Percentiles rank a stretch among this genome's conserved stretches.
These are phyloP conservation scores for Sarcophilus harrisii DNA, from an alignment of 2,797 vertebrate species.

Conservation along the genomic window DNA sequence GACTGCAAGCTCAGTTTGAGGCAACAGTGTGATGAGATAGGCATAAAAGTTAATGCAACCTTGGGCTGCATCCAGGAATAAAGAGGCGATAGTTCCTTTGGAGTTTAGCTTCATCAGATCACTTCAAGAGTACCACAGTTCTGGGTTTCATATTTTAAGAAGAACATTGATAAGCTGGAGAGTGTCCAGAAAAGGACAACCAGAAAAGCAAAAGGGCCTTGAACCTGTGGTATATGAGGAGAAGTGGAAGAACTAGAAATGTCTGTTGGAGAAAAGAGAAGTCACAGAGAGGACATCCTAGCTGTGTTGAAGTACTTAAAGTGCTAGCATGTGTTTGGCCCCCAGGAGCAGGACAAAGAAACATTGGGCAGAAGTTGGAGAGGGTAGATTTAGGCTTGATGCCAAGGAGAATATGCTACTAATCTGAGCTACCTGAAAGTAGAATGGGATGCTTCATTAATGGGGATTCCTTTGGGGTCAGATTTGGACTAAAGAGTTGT, in stretches of 20 bases:
- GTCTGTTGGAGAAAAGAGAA: background rate
- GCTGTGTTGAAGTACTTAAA: background rate
- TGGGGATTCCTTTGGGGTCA: background rate
- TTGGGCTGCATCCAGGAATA: background rate
- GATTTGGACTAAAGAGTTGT: background rate
- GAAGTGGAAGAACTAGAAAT: background rate
- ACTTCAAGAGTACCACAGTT: background rate
- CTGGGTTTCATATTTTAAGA: background rate
- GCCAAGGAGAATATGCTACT: background rate
- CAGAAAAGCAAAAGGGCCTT: background rate
- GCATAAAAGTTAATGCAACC: background rate
- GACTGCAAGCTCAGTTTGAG: background rate
- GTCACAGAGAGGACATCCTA: background rate
- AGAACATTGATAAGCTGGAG: background rate
- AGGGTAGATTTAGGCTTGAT: background rate
- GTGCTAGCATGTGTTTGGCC: background rate
- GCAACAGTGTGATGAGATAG: background rate
- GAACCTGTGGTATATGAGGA: background rate
- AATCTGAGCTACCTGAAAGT: background rate
- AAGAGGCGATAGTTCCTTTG: background rate
- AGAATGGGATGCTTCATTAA: background rate
- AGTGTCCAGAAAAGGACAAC: background rate
- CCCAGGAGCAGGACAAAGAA: background rate
- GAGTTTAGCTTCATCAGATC: background rate
- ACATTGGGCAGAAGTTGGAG: background rate